These are phyloP conservation scores for Amitus sp. DNA, from an alignment of 2,888 invertebrate genomes.

Conservation along the genomic window DNA sequence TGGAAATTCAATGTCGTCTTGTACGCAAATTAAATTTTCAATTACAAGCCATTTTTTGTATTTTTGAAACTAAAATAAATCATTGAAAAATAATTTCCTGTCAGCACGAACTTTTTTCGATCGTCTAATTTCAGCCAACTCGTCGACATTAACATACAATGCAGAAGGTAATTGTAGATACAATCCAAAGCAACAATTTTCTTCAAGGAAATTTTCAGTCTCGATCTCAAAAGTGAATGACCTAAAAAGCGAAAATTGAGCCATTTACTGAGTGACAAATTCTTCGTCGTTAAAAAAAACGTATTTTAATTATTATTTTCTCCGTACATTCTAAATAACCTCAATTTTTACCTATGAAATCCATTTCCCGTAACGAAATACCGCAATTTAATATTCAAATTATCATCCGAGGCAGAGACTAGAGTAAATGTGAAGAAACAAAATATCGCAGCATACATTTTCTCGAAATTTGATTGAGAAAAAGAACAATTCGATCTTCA, in stretches of 20 bases:
- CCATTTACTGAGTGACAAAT: not conserved
- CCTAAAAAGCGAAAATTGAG: conserved; percentile 42
- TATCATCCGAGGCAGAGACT: not conserved
- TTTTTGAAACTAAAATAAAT: too few species aligned
- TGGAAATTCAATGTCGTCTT: too few species aligned
- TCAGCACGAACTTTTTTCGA: conserved; percentile 52
- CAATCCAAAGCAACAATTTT: conserved; percentile 52
- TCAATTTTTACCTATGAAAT: not conserved
- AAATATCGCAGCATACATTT: too few species aligned
- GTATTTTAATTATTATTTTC: not conserved
- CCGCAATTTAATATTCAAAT: not conserved
- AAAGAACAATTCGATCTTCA: too few species aligned
- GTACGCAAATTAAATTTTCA: too few species aligned
- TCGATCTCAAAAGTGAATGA: conserved; percentile 49
- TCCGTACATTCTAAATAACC: too few species aligned
- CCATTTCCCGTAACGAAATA: conserved; percentile 1
- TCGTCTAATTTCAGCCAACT: conserved; percentile 57
- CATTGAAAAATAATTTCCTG: too few species aligned
- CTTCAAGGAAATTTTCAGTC: conserved; percentile 39
- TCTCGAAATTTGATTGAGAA: too few species aligned
- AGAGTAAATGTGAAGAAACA: not conserved
- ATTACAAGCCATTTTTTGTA: too few species aligned
- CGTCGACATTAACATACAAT: conserved; percentile 59
- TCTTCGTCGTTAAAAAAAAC: not conserved
- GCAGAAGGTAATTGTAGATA: conserved; percentile 52